These are phyloP conservation scores for Tricholaema leucomelas DNA, from an alignment of 2,113 vertebrate genomes.

Conservation along the genomic window DNA sequence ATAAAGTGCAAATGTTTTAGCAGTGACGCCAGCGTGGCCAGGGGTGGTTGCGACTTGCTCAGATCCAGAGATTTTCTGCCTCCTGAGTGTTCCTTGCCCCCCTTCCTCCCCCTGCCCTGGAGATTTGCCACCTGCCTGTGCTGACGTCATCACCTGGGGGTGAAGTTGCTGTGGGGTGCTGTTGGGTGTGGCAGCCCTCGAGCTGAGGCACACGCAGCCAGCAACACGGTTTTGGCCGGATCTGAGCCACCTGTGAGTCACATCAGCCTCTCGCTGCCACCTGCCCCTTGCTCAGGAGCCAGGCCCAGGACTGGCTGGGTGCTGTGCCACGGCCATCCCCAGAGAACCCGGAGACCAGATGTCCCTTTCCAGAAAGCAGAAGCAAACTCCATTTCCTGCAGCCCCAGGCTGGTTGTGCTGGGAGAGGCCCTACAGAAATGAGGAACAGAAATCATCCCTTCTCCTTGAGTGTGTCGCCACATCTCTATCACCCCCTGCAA, in stretches of 20 bases:
- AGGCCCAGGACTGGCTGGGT: rapidly evolving
- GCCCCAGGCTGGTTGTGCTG: background rate
- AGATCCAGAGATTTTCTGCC: constrained; percentile 10
- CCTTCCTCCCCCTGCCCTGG: background rate
- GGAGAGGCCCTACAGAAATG: background rate
- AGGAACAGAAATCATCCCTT: constrained; percentile 32
- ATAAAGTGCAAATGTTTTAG: constrained; percentile 42
- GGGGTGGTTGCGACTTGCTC: constrained; percentile 43
- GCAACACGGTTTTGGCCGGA: background rate
- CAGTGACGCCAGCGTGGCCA: constrained; percentile 41
- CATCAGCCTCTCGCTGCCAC: background rate
- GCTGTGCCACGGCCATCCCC: background rate
- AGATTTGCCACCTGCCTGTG: background rate
- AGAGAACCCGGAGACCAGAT: rapidly evolving
- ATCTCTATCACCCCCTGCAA: background rate
- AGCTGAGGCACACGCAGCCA: background rate
- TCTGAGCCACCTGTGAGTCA: background rate
- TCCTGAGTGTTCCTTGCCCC: background rate
- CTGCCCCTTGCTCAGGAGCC: background rate
- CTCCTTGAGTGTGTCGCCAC: rapidly evolving
- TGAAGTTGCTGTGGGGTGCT: background rate
- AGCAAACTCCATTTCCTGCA: background rate
- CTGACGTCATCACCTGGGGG: rapidly evolving
- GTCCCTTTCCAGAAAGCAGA: constrained; percentile 26
- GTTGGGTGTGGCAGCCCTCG: background rate